Evolutionary conservation across 2,113 vertebrate species (phyloP).

Genomic region (Hyperoodon ampullatus): DNA sequence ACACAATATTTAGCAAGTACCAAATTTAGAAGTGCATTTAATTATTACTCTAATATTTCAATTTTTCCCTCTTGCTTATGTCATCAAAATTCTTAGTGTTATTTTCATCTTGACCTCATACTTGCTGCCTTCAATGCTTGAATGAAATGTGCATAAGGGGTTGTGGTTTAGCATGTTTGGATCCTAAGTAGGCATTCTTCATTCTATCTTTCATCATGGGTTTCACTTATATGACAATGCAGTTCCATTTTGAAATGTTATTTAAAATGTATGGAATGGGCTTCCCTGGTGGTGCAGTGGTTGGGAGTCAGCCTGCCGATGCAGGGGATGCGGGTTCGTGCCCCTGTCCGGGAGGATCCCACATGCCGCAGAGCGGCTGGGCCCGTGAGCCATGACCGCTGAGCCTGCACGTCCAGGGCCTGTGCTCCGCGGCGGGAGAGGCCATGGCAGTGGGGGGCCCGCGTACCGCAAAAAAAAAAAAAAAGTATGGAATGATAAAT

Average conservation of each 20-base stretch:
- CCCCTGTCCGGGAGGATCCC: too few species aligned
- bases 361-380: too few species aligned
- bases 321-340: too few species aligned
- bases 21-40: not conserved
- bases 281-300: too few species aligned
- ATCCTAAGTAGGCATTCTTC: not conserved
- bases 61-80: not conserved
- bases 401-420: too few species aligned
- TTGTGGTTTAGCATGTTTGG: conserved; percentile 2
- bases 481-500: not conserved
- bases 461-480: too few species aligned
- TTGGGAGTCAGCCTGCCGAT: too few species aligned
- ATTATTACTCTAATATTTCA: not conserved
- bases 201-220: not conserved
- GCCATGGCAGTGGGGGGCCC: too few species aligned
- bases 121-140: not conserved
- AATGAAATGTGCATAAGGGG: not conserved
- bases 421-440: too few species aligned
- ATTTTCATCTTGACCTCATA: not conserved
- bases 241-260: not conserved
- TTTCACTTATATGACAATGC: not conserved
- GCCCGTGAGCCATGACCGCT: too few species aligned
- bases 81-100: not conserved
- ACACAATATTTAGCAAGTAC: not conserved
- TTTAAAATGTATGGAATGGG: not conserved